Evolutionary conservation across 2,888 invertebrate species (phyloP).

Genomic region (Agrotis clavis): DNA sequence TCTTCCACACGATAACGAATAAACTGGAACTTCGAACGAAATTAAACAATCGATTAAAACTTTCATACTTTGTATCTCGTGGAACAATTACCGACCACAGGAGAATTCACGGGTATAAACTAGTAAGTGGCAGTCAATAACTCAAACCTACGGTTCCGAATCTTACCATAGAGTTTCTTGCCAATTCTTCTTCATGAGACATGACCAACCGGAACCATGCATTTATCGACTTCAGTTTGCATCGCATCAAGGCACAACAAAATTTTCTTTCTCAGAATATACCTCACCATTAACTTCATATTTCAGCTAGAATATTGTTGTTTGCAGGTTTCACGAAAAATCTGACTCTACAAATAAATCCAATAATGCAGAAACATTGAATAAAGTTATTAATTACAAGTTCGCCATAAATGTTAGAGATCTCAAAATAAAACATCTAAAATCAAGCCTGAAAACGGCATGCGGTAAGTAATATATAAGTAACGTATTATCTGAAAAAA

Average conservation of each 20-base stretch:
- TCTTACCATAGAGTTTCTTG: background rate
- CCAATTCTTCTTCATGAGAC: too few relatives aligned
- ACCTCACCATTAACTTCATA: background rate
- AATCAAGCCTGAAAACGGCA: slow-evolving; percentile 73
- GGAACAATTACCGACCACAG: too few relatives aligned
- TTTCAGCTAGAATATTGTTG: background rate
- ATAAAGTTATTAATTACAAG: slow-evolving; percentile 69
- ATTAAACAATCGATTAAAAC: too few relatives aligned
- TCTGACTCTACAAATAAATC: slow-evolving; percentile 31
- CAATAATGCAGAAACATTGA: slow-evolving; percentile 55
- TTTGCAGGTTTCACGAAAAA: slow-evolving; percentile 68
- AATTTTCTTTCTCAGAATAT: background rate
- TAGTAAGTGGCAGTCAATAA: background rate
- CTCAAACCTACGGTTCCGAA: background rate
- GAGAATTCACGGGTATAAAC: background rate
- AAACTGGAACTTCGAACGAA: too few relatives aligned
- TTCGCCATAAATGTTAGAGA: slow-evolving; percentile 69
- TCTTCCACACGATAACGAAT: too few relatives aligned
- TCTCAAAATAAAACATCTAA: slow-evolving; percentile 71
- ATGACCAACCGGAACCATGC: background rate
- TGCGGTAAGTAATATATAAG: slow-evolving; percentile 73
- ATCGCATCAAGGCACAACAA: background rate
- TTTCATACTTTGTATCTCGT: too few relatives aligned
- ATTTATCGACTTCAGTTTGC: too few relatives aligned
- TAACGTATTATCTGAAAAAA: background rate